Evolutionary conservation across 2,888 invertebrate genomes (phyloP).

Genomic region (Elysia crispata): DNA sequence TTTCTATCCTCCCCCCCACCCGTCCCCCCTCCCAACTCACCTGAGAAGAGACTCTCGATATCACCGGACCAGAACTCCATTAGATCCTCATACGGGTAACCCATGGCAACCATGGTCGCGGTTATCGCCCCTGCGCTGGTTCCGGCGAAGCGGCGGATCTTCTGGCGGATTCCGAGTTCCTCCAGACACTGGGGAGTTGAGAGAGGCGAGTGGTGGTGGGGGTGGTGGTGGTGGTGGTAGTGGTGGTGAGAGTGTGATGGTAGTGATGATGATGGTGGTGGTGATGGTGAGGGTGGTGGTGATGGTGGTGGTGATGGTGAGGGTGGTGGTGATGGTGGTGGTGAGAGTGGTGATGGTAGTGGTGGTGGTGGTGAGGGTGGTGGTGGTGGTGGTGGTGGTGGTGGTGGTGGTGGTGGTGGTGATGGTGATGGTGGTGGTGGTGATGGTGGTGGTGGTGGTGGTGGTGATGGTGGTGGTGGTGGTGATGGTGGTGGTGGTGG

Average conservation of each 20-base stretch:
- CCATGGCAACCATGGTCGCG: slow-evolving; percentile 63
- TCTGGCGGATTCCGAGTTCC: slow-evolving; percentile 56
- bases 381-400: background rate
- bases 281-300: no score
- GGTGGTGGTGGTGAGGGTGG: no score
- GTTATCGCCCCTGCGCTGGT: slow-evolving; percentile 70
- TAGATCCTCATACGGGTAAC: slow-evolving; percentile 61
- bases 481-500: no score
- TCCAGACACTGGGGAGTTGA: slow-evolving; percentile 55
- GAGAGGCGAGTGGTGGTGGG: no score
- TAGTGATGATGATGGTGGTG: no score
- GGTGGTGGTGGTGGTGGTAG: no score
- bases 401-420: background rate
- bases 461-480: background rate
- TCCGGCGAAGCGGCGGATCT: slow-evolving; percentile 65
- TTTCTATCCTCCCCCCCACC: no score
- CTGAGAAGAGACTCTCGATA: slow-evolving; percentile 23
- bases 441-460: background rate
- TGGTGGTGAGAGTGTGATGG: no score
- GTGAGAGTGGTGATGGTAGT: background rate
- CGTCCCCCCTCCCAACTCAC: background rate
- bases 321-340: slow-evolving; percentile 10
- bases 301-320: no score
- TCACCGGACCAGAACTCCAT: slow-evolving; percentile 52
- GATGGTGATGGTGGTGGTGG: no score